Percentiles rank a stretch among this genome's conserved stretches.
phyloP scores from a whole-genome alignment of 2,888 invertebrate species.

The Myopa tessellatipennis region DNA sequence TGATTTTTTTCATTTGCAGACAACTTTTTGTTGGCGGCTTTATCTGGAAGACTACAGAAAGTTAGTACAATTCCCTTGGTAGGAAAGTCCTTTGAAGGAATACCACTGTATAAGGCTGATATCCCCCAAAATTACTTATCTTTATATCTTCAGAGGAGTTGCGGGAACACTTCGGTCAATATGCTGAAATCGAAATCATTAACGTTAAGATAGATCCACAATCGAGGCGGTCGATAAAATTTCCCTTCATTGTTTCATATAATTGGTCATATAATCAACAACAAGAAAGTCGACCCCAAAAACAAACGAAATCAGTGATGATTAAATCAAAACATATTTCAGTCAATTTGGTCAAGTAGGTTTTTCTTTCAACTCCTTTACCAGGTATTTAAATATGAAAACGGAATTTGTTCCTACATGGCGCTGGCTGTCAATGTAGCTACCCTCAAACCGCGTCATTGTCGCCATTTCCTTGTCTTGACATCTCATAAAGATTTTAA shows the following conservation, averaged over 20 bases:
- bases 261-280: conserved; percentile 92
- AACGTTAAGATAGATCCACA: conserved; percentile 97
- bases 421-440: no score
- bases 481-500: not conserved
- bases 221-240: conserved; percentile 94
- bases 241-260: conserved; percentile 96
- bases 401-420: no score
- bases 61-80: conserved; percentile 75
- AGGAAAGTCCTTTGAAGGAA: no score
- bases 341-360: conserved; percentile 91
- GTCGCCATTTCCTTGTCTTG: not conserved
- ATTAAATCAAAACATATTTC: no score
- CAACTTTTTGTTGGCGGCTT: conserved; percentile 98
- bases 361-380: no score
- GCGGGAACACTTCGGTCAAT: conserved; percentile 92
- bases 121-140: no score
- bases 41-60: conserved; percentile 98
- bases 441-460: no score
- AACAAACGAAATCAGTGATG: conserved; percentile 93
- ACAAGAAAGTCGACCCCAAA: conserved; percentile 95
- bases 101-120: no score
- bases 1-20: no score
- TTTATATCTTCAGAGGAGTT: conserved; percentile 83
- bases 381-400: no score
- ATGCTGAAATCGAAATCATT: conserved; percentile 94